Evolutionary conservation across 2,888 invertebrate species (phyloP).

Genomic region (Pachliopta kotzebuea): DNA sequence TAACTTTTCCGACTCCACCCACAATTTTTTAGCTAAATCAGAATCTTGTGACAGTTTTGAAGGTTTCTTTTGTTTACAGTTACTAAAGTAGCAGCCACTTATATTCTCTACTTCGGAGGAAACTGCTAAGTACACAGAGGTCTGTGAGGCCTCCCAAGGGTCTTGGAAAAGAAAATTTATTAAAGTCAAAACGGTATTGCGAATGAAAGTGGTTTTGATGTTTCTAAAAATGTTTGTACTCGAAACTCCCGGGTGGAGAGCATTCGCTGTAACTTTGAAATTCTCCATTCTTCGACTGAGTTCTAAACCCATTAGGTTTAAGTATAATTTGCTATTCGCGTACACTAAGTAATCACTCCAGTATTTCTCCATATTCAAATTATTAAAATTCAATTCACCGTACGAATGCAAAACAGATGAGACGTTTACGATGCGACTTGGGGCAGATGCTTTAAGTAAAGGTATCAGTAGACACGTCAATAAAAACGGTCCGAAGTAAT

Average conservation of each 20-base stretch:
- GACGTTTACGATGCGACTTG: conserved; percentile 83
- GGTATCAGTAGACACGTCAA: conserved; percentile 82
- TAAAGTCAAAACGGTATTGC: conserved; percentile 45
- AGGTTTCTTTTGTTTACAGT: conserved; percentile 75
- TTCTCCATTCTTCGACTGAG: conserved; percentile 80
- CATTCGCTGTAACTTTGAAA: conserved; percentile 84
- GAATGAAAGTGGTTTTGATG: conserved; percentile 67
- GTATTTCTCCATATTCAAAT: conserved; percentile 74
- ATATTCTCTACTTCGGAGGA: conserved; percentile 79
- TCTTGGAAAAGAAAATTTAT: conserved; percentile 76
- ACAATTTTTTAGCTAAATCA: conserved; percentile 80
- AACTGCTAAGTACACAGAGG: conserved; percentile 79
- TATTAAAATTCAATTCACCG: conserved; percentile 67
- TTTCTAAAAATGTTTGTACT: conserved; percentile 84
- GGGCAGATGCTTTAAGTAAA: conserved; percentile 77
- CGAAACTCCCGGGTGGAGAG: conserved; percentile 86
- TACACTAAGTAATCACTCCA: conserved; percentile 74
- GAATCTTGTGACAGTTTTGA: conserved; percentile 76
- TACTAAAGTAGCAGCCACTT: conserved; percentile 84
- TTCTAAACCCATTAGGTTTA: conserved; percentile 83
- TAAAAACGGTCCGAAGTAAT: conserved; percentile 87
- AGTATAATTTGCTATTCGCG: conserved; percentile 81
- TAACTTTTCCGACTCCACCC: conserved; percentile 83
- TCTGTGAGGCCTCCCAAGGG: conserved; percentile 83
- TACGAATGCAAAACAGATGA: conserved; percentile 81